Base-by-base conservation (phyloP, 1,140 invertebrate genomes). In the Homalodisca vitripennis region DNA sequence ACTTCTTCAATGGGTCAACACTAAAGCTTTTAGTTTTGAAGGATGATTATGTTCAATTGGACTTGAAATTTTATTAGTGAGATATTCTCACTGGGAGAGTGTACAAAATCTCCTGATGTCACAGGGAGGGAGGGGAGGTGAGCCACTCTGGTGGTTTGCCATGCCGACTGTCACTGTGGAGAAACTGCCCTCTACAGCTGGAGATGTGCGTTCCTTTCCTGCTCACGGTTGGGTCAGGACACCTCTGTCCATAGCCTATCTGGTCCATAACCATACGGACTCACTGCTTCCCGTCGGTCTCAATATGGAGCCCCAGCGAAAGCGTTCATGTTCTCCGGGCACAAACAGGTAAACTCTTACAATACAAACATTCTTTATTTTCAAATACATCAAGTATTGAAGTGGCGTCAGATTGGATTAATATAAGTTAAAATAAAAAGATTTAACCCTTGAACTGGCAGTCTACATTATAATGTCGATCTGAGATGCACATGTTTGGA, bases 301-400 rank as follows among this genome's bases (percentile, higher is more conserved):
- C 14, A 85, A 82, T 65, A 89, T 95, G 81, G 92, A 95, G 72
- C 87, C 88, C 1, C n/a, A n/a, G n/a, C n/a, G n/a, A 92, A 86
- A 72, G 88, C 87, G 13, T 96, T 95, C 76, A 94, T 95, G 91
- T 95, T 92, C 82, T 86, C 92, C 73, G 94, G 94, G 2, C 92
- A 94, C 73, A 95, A 93, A 83, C 89, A 94, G 80, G 89, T 93
- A 79, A 41, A 17, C 17, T 6, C 17, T 10, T 41, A 41, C 17
- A 41, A 41, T 17, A 41, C 17, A 17, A 10, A 41, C 6, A 41
- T 17, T 41, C 6, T 17, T 10, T 17, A 6, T 6, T 10, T 41
- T 10, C 34, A 41, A 41, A n/a, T 41, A 41, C 34, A 41, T 10
- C 34, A 41, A 41, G 17, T 17, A 41, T 10, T 41, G 17, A 41